Percentiles rank a stretch among this genome's conserved stretches.
These are phyloP conservation scores for Corythaeola cristata DNA, from an alignment of 2,113 vertebrate species.

Conservation along the genomic window DNA sequence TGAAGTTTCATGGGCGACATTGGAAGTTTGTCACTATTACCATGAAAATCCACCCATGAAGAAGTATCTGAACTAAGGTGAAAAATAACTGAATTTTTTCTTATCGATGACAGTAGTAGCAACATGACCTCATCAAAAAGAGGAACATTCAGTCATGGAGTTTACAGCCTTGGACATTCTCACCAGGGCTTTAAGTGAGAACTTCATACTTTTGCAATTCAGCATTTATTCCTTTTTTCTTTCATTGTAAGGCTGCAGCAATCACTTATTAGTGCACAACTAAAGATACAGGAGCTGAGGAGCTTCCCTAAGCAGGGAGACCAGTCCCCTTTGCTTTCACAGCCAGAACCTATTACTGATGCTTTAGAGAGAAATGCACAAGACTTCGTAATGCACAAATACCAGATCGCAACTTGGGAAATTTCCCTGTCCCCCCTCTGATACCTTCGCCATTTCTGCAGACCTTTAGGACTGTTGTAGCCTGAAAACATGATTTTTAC, in stretches of 20 bases:
- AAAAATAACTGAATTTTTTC: conserved; percentile 42
- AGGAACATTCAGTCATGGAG: not conserved
- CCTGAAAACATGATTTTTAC: not conserved
- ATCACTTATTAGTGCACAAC: not conserved
- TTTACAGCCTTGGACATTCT: not conserved
- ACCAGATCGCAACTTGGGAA: not conserved
- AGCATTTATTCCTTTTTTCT: not conserved
- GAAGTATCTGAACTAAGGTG: conserved; percentile 31
- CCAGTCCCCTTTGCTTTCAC: not conserved
- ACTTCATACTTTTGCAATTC: not conserved
- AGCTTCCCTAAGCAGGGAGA: not conserved
- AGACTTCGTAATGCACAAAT: not conserved
- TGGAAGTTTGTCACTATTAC: conserved; percentile 45
- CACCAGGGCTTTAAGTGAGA: not conserved
- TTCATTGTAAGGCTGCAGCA: not conserved
- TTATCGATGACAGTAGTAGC: conserved; percentile 48
- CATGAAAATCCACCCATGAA: conserved; percentile 40
- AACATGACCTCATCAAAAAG: conserved; percentile 32
- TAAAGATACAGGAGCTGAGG: not conserved
- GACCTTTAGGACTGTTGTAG: not conserved
- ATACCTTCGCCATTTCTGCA: not conserved
- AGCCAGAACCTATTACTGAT: not conserved
- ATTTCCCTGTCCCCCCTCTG: not conserved
- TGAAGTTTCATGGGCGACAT: conserved; percentile 43
- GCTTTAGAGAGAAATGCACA: not conserved